phyloP scores from a whole-genome alignment of 2,888 invertebrate species.

The Thera britannica region DNA sequence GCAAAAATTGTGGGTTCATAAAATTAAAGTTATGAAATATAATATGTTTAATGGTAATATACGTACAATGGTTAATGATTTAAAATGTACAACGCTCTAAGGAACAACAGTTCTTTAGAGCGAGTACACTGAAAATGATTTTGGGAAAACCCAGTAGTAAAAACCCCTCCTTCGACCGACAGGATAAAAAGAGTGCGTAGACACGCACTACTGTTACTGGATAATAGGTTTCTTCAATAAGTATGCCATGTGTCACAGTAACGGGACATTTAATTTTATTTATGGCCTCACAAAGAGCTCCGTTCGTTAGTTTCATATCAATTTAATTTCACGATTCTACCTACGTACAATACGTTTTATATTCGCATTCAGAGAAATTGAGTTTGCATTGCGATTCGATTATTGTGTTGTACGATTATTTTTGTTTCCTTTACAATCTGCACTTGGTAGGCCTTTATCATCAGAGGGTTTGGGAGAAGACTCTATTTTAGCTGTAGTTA shows the following conservation, averaged over 20 bases:
- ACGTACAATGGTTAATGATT: too few species aligned
- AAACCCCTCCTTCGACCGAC: not conserved
- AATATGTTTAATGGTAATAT: too few species aligned
- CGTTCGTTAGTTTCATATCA: constrained; percentile 37
- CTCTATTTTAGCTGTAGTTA: too few species aligned
- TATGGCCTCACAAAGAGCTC: constrained; percentile 32
- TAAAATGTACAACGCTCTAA: too few species aligned
- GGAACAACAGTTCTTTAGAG: not conserved
- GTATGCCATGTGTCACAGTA: constrained; percentile 29
- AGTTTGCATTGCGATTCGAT: constrained; percentile 33
- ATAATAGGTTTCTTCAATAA: constrained; percentile 15
- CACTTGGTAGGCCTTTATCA: not conserved
- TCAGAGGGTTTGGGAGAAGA: too few species aligned
- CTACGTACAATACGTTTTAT: constrained; percentile 1
- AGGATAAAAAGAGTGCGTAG: not conserved
- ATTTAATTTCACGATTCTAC: constrained; percentile 33
- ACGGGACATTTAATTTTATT: constrained; percentile 34
- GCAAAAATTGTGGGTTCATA: too few species aligned
- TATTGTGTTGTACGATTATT: constrained; percentile 15
- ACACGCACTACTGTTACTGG: constrained; percentile 18
- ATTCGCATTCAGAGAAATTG: constrained; percentile 32
- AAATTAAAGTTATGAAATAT: too few species aligned
- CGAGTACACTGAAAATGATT: constrained; percentile 10
- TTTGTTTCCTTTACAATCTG: constrained; percentile 1
- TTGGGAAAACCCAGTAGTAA: constrained; percentile 3